Evolutionary conservation across 2,113 vertebrate genomes (phyloP), one percentile per base, ranked within the genome.

Genomic region (Dendropsophus ebraccatus): DNA sequence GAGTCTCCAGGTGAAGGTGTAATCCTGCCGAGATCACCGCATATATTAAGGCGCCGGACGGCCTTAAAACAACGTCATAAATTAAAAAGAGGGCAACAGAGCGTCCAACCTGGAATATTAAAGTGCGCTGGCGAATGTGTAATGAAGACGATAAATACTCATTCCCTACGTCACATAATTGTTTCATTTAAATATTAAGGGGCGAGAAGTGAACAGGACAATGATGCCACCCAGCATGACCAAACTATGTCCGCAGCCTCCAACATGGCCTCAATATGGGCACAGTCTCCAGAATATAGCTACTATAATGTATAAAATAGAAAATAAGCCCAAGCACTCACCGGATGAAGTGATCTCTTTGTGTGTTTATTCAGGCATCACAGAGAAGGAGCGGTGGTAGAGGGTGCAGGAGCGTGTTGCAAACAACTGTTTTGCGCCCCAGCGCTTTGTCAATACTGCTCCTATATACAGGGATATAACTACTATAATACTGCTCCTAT

Each of bases 1-100:
- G 83, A 50, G 54, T 77, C 73, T 60, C 83, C 83, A 65, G 83
- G 41, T 77, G 83, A 76, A 65, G 73, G 73, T 84, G 73, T 65
- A 60, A 76, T 75, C 73, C 56, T 56, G 52, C 52, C 30, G 72
- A 49, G 82, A 76, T 58, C 54, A 12, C 72, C 35, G 28, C 50
- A 16, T 21, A 75, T 23, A 75, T 60, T 73, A 74, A 28, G 5
- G 35, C 14, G 23, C 70, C 58, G 65, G 21, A 52, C 82, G 23
- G 4, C 77, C 35, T n/a, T 45, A n/a, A 41, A 80, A 62, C 54
- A 80, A 41, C 77, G 11, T 21, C 77, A 45, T 80, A 60, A 80
- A 80, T 80, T 60, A 80, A 41, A 58, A n/a, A 62, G 2, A 60
- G 77, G 32, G 21, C 77, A 62, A 25, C 21, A 13, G 35, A 25